phyloP scores from a whole-genome alignment of 2,888 invertebrate species.

The Sericinus montela region DNA sequence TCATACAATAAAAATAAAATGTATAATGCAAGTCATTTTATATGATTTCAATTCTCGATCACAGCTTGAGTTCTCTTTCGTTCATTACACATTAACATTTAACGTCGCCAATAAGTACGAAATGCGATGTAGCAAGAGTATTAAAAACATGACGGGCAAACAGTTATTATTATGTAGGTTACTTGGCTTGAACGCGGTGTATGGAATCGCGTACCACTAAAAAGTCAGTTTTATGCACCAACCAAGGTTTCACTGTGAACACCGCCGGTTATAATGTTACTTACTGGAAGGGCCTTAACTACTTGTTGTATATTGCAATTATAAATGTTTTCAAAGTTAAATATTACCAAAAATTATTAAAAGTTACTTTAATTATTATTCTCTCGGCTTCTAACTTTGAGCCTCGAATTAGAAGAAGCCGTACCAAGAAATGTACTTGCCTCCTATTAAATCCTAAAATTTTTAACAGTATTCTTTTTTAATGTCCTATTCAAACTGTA shows the following conservation, averaged over 20 bases:
- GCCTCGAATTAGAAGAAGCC: too few relatives aligned
- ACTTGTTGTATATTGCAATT: neutral
- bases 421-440: too few relatives aligned
- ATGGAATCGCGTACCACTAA: constrained; percentile 31
- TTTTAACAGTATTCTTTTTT: too few relatives aligned
- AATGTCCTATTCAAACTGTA: too few relatives aligned
- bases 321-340: too few relatives aligned
- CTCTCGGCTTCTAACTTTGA: too few relatives aligned
- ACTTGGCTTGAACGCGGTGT: constrained; percentile 30
- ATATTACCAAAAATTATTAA: too few relatives aligned
- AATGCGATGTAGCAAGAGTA: constrained; percentile 24
- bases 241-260: constrained; percentile 33
- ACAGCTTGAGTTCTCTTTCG: neutral
- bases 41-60: neutral
- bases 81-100: constrained; percentile 4
- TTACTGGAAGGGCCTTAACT: constrained; percentile 15
- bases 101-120: constrained; percentile 24
- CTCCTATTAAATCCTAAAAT: too few relatives aligned
- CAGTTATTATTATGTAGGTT: constrained; percentile 47
- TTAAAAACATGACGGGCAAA: constrained; percentile 19
- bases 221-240: constrained; percentile 35
- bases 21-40: neutral
- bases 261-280: constrained; percentile 17
- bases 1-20: neutral
- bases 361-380: too few relatives aligned